These are phyloP conservation scores for Rhinoraja longicauda DNA, from an alignment of 2,797 vertebrate genomes.

Conservation along the genomic window DNA sequence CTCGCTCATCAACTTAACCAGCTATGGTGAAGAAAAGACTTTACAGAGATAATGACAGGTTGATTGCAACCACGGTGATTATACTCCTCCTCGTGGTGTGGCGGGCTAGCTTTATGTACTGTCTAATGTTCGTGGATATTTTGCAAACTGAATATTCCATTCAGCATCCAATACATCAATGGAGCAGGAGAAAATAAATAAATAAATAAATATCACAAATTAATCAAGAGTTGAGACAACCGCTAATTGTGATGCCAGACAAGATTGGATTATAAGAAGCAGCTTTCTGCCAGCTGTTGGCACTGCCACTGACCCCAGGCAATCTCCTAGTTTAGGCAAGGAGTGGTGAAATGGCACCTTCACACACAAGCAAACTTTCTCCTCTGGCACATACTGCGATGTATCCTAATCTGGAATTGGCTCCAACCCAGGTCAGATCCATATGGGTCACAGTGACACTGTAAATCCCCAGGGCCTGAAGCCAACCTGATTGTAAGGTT, in stretches of 20 bases:
- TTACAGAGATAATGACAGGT: not conserved
- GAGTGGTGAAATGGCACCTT: conserved; percentile 13
- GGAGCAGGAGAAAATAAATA: not conserved
- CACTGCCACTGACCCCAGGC: not conserved
- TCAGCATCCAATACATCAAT: not conserved
- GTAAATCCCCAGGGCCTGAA: not conserved
- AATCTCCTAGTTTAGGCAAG: not conserved
- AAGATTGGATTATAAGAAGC: not conserved
- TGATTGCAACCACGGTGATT: not conserved
- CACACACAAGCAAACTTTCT: conserved; percentile 23
- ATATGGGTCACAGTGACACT: not conserved
- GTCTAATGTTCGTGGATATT: not conserved
- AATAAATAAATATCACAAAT: not conserved
- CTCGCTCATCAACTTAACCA: too few relatives aligned
- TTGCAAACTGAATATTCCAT: not conserved
- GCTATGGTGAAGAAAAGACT: not conserved
- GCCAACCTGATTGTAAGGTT: not conserved
- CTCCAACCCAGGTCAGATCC: not conserved
- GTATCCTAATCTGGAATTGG: conserved; percentile 2
- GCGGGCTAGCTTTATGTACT: not conserved
- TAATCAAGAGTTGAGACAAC: not conserved
- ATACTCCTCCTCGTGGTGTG: too few relatives aligned
- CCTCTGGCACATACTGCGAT: not conserved
- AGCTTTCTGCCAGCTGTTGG: not conserved
- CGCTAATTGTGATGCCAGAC: conserved; percentile 15